These are phyloP conservation scores for Coccyzus lansbergi DNA, from an alignment of 2,797 vertebrate genomes.

Conservation along the genomic window DNA sequence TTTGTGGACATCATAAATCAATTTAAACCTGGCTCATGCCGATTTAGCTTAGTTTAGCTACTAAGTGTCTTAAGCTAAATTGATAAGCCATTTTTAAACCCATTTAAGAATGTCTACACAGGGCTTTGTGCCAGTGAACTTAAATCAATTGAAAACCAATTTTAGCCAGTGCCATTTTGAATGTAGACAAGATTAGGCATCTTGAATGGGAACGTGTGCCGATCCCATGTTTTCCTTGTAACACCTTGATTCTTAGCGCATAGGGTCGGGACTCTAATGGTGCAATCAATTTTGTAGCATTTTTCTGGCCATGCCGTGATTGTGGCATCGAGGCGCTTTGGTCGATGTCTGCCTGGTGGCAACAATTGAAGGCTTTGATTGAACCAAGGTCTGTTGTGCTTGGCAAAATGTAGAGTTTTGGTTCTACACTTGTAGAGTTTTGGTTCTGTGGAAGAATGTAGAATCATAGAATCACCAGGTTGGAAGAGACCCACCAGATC, in stretches of 20 bases:
- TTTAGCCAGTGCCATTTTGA: constrained; percentile 53
- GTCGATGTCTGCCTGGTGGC: neutral
- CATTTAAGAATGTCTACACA: constrained; percentile 71
- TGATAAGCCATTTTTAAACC: constrained; percentile 75
- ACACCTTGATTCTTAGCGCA: constrained; percentile 15
- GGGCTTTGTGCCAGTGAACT: constrained; percentile 70
- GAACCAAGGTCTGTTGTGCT: neutral
- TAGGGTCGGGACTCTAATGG: neutral
- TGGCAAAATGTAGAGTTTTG: neutral
- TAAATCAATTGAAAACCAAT: constrained; percentile 72
- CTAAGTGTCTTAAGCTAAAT: constrained; percentile 74
- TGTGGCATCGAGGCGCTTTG: neutral
- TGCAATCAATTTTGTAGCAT: neutral
- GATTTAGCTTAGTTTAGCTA: constrained; percentile 73
- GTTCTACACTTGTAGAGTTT: neutral
- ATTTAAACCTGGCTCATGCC: constrained; percentile 73
- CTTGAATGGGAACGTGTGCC: constrained; percentile 47
- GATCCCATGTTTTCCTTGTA: constrained; percentile 31
- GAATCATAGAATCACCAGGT: no score
- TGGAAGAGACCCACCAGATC: no score
- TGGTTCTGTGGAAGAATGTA: neutral
- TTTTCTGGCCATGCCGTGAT: fast-evolving
- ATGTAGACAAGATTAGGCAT: constrained; percentile 61
- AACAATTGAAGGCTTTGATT: neutral
- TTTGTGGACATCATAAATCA: constrained; percentile 75